These are phyloP conservation scores for Leptestheria dahalacensis DNA, from an alignment of 1,140 invertebrate species.

Conservation along the genomic window DNA sequence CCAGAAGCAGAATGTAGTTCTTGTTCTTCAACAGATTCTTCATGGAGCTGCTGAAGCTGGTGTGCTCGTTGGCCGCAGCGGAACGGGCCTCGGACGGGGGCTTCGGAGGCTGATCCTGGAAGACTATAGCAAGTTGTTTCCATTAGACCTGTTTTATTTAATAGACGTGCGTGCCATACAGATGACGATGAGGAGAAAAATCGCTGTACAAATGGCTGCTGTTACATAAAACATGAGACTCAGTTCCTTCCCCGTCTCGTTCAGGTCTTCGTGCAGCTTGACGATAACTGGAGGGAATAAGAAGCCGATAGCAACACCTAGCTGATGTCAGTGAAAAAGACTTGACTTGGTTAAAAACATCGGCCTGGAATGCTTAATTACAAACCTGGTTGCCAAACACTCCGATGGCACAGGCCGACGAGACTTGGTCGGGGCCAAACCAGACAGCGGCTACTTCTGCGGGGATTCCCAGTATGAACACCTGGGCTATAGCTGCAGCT, in stretches of 20 bases:
- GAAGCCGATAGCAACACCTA: constrained; percentile 80
- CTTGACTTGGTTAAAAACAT: constrained; percentile 25
- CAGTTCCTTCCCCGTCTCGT: constrained; percentile 47
- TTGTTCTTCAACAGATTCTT: constrained; percentile 52
- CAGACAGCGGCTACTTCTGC: constrained; percentile 86
- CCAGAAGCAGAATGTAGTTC: constrained; percentile 60
- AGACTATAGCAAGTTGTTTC: constrained; percentile 41
- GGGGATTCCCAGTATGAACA: constrained; percentile 88
- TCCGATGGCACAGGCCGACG: constrained; percentile 89
- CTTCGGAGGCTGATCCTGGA: constrained; percentile 55
- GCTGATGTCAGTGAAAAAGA: constrained; percentile 95
- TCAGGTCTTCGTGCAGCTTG: constrained; percentile 36
- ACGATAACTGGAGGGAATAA: constrained; percentile 74
- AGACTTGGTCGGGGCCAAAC: constrained; percentile 91
- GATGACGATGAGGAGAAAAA: constrained; percentile 57
- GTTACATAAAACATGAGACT: constrained; percentile 65
- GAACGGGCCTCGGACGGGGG: constrained; percentile 64
- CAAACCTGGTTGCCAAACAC: constrained; percentile 96
- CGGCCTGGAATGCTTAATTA: neutral
- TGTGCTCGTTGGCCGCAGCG: constrained; percentile 30
- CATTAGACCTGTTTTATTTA: neutral
- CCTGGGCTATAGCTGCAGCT: constrained; percentile 66
- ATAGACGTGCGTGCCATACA: constrained; percentile 35
- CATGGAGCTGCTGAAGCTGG: constrained; percentile 51
- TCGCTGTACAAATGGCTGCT: constrained; percentile 51